These are phyloP conservation scores for Trichonephila inaurata DNA, from an alignment of 1,140 invertebrate species.

Conservation along the genomic window DNA sequence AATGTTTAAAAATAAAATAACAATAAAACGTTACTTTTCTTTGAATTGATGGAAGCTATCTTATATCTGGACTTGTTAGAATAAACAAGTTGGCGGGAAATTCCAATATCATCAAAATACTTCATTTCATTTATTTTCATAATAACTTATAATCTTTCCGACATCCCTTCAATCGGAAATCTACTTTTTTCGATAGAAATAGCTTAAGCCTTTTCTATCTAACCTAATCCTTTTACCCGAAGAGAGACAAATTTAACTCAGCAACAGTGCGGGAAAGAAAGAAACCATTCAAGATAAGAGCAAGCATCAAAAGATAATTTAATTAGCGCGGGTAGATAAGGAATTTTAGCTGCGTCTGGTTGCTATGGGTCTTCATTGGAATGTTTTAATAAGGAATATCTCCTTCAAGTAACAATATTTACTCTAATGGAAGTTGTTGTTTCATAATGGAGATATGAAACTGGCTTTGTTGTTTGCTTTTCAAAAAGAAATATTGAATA, in stretches of 20 bases:
- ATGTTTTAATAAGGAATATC: slow-evolving; percentile 35
- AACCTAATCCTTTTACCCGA: neutral
- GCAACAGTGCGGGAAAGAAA: neutral
- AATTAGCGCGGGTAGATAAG: neutral
- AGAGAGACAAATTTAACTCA: neutral
- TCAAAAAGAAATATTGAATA: no score
- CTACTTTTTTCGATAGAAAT: neutral
- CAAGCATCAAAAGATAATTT: neutral
- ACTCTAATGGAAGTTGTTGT: neutral
- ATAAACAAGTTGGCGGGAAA: no score
- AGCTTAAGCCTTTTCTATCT: neutral
- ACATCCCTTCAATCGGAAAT: no score
- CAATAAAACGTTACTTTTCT: no score
- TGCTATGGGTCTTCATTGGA: slow-evolving; percentile 25
- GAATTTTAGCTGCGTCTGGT: slow-evolving; percentile 1
- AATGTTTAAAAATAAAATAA: no score
- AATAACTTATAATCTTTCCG: no score
- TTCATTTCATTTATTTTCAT: no score
- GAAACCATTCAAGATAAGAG: neutral
- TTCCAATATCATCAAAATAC: no score
- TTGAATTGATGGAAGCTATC: no score
- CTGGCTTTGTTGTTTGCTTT: neutral
- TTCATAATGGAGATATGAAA: neutral
- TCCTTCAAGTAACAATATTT: neutral
- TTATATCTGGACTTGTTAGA: no score